Evolutionary conservation across 2,888 invertebrate genomes (phyloP), one percentile per base, ranked within the genome.

Genomic region (Diaperis boleti): DNA sequence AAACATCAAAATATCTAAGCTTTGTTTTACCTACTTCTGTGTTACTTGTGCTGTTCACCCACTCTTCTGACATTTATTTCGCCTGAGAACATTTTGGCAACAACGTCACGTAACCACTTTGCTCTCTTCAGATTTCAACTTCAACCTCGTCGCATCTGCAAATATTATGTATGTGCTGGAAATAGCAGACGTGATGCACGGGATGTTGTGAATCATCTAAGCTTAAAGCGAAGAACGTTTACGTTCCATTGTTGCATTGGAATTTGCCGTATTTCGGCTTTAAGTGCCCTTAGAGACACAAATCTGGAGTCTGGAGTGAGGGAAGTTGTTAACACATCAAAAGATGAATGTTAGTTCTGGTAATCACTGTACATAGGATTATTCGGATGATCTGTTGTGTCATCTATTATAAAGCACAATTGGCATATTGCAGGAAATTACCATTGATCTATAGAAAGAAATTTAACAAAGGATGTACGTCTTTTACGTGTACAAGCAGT

Each of bases 31-130:
- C n/a, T n/a, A n/a, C 26, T 2, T 8, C 26, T 26, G 6, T 26
- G 26, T n/a, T 26, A 26, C 26, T 26, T 26, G 26, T n/a, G 26
- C 39, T 14, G 14, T 39, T 39, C 15, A 7, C 39, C 35, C 14
- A 13, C 11, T 35, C 6, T 39, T 15, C 41, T 42, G 20, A 17
- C 31, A n/a, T 29, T 45, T 49, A 33, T 52, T 52, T 52, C 52
- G 37, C 39, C 35, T 37, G 35, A 33, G 22, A 52, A 52, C 52
- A 52, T 26, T 20, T 20, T 22, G 37, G 1, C 14, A 37, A 52
- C 39, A 52, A 39, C 39, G 52, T 52, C 52, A 52, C 52, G 52
- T 52, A 52, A 52, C 52, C 52, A 52, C 52, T 52, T 52, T 52
- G 37, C 22, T 18, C 52, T 33, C 33, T 33, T 50, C 39, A 52